Evolutionary conservation across 2,888 invertebrate genomes (phyloP), one percentile per base, ranked within the genome.

Genomic region (Amphimallon solstitiale): DNA sequence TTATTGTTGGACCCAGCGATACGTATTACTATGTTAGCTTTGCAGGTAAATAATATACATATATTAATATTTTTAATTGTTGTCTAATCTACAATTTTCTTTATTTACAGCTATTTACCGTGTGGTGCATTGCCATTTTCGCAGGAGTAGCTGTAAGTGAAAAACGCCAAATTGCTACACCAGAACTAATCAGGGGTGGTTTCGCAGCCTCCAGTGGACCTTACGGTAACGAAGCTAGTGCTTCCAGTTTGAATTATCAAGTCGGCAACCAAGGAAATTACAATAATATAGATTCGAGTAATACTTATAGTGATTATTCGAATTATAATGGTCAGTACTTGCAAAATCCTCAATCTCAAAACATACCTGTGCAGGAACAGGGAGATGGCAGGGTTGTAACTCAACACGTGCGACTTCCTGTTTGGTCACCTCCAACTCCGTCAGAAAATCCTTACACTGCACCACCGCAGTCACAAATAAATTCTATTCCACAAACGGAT

Each of bases 361-460:
- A 59, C 34, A 59, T 59, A 10, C 56, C 56, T 1, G 45, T 59
- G 12, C 56, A 59, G 34, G 70, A 37, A 52, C 66, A 68, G 37
- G 49, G 49, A 35, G 68, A 68, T 40, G 62, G 29, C 5, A 29
- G 29, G 9, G 29, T 66, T 9, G 56, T 48, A 19, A 54, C 19
- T 34, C 48, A 35, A 17, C 34, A 49, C 15, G 21, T 66, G 21
- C 62, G 35, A 29, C 62, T 62, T 21, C 71, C 71, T 46, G 70
- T 68, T 60, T 66, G 67, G 17, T 65, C 68, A 10, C 68, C 69
- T 19, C 65, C 65, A 4, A 17, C 17, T 6, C 54, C 59, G 4
- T 66, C 46, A 7, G 64, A 63, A 45, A 51, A 56, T 34, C 69
- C 61, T 12, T 67, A 67, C 19, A 67, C 68, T 9, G 43, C 34